A percentile compares a stretch with the other conserved stretches of the same genome.
phyloP scores from a whole-genome alignment of 2,797 vertebrate genomes.

The Gymnodraco acuticeps region DNA sequence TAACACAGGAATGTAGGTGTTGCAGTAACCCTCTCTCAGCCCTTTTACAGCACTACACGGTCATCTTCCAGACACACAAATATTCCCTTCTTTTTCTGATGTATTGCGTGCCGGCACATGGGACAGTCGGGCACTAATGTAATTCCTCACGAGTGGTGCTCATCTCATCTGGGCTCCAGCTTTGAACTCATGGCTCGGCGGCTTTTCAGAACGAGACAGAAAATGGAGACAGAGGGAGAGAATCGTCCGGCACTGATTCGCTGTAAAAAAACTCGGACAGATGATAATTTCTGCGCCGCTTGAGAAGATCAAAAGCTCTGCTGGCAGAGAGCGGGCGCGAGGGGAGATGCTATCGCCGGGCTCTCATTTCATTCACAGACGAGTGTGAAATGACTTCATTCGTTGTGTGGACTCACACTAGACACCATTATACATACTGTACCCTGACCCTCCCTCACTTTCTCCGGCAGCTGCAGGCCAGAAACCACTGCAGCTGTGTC shows the following conservation, averaged over 20 bases:
- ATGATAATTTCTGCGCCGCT: slow-evolving; percentile 77
- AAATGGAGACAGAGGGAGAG: slow-evolving; percentile 77
- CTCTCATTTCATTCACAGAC: slow-evolving; percentile 82
- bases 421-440: slow-evolving; percentile 77
- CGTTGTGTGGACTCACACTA: slow-evolving; percentile 75
- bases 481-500: slow-evolving; percentile 35
- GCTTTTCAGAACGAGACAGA: slow-evolving; percentile 69
- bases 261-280: slow-evolving; percentile 78
- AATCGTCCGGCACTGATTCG: slow-evolving; percentile 83
- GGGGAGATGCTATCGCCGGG: slow-evolving; percentile 75
- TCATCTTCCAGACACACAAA: slow-evolving; percentile 60
- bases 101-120: slow-evolving; percentile 59
- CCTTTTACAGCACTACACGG: slow-evolving; percentile 43
- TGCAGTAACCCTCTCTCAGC: slow-evolving; percentile 34
- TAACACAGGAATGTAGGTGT: slow-evolving; percentile 27
- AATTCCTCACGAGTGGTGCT: slow-evolving; percentile 74
- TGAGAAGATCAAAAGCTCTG: slow-evolving; percentile 81
- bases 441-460: slow-evolving; percentile 57
- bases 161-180: slow-evolving; percentile 78
- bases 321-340: slow-evolving; percentile 63
- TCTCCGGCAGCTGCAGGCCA: slow-evolving; percentile 59
- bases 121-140: slow-evolving; percentile 70
- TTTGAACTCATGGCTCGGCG: slow-evolving; percentile 79
- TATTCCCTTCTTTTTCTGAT: slow-evolving; percentile 63
- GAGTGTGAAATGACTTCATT: slow-evolving; percentile 86